Percentiles rank a stretch among this genome's conserved stretches.
Evolutionary conservation across 2,888 invertebrate species (phyloP).

Genomic region (Agonopterix alstromeriana): DNA sequence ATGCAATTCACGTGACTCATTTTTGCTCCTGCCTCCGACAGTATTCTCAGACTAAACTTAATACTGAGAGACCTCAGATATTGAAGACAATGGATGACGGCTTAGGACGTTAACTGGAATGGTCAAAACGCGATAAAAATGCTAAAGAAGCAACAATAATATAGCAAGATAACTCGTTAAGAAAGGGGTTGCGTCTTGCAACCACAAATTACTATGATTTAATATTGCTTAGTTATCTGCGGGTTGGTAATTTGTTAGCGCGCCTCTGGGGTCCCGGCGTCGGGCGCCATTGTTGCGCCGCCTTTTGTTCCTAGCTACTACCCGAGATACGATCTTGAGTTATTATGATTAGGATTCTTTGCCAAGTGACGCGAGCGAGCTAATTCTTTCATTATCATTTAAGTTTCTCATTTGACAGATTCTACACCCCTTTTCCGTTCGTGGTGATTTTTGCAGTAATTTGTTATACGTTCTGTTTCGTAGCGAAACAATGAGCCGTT

Average conservation of each 20-base stretch:
- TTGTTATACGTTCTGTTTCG: background rate
- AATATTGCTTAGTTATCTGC: slow-evolving; percentile 76
- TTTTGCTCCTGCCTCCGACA: slow-evolving; percentile 13
- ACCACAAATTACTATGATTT: slow-evolving; percentile 76
- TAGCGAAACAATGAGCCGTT: no score
- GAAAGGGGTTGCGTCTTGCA: slow-evolving; percentile 60
- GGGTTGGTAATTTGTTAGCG: slow-evolving; percentile 73
- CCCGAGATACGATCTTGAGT: slow-evolving; percentile 71
- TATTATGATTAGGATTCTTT: slow-evolving; percentile 77
- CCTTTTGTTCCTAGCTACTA: slow-evolving; percentile 73
- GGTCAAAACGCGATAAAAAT: slow-evolving; percentile 9
- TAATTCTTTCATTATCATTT: slow-evolving; percentile 68
- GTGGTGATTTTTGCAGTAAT: no score
- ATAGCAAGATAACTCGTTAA: slow-evolving; percentile 50
- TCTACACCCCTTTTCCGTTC: background rate
- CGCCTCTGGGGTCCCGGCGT: slow-evolving; percentile 44
- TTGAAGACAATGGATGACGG: no score
- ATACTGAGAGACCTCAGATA: no score
- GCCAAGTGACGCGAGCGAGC: slow-evolving; percentile 66
- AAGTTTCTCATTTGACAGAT: slow-evolving; percentile 38
- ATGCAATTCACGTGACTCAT: no score
- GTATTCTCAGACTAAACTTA: no score
- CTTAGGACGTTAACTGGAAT: no score
- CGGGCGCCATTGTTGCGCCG: slow-evolving; percentile 70
- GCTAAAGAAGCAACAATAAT: slow-evolving; percentile 36